Evolutionary conservation across 2,797 vertebrate genomes (phyloP).

Genomic region (Scarus forsteni): DNA sequence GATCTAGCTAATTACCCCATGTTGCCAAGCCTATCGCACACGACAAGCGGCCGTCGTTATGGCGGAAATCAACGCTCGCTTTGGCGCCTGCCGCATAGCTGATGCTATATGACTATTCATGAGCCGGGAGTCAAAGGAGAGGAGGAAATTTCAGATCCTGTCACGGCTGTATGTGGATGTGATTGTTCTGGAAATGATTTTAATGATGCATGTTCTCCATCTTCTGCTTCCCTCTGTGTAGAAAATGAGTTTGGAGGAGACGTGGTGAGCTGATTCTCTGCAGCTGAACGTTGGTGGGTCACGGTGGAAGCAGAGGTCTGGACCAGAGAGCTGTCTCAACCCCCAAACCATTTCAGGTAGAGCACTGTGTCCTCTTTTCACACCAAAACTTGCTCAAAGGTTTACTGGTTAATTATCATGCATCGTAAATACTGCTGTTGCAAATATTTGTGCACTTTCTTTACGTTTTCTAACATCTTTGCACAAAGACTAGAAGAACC

Average conservation of each 20-base stretch:
- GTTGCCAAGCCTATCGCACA: conserved; percentile 78
- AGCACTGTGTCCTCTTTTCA: conserved; percentile 8
- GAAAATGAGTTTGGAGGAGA: conserved; percentile 91
- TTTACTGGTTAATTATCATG: background rate
- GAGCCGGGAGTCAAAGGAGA: conserved; percentile 64
- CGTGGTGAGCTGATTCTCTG: conserved; percentile 84
- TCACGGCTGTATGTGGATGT: conserved; percentile 46
- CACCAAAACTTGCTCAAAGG: background rate
- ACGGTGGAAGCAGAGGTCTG: conserved; percentile 82
- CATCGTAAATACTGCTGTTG: background rate
- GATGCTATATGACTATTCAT: conserved; percentile 80
- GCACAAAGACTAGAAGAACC: too few species aligned
- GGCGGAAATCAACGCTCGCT: conserved; percentile 69
- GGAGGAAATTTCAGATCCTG: conserved; percentile 59
- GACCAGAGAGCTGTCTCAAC: conserved; percentile 86
- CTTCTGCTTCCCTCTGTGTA: conserved; percentile 72
- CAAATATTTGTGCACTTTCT: too few species aligned
- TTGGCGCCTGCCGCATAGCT: conserved; percentile 61
- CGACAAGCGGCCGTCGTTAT: conserved; percentile 74
- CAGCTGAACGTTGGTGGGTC: conserved; percentile 76
- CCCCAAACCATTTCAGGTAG: conserved; percentile 89
- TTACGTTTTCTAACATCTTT: too few species aligned
- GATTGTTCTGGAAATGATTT: conserved; percentile 75
- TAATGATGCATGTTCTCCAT: conserved; percentile 66
- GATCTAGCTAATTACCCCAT: conserved; percentile 84